Conservation (phyloP, 2,888 invertebrate species). For the Temnothorax rugatulus region DNA sequence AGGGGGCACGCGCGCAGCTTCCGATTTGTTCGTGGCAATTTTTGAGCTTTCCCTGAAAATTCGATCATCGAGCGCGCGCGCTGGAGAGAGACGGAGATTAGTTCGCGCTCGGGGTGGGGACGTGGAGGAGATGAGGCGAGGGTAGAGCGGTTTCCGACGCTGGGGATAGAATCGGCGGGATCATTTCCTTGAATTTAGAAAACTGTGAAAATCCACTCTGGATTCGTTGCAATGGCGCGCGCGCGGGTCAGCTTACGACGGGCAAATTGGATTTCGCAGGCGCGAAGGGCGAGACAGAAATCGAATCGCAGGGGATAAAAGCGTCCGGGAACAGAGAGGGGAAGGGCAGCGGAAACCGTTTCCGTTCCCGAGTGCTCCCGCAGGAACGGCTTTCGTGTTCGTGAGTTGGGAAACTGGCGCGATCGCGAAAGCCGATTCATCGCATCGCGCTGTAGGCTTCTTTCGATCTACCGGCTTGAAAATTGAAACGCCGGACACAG, state of each 20-base stretch:
- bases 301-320: conserved; percentile 42
- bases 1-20: not conserved
- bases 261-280: conserved; percentile 58
- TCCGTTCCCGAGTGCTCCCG: conserved; percentile 57
- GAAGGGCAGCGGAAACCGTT: conserved; percentile 38
- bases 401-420: conserved; percentile 25
- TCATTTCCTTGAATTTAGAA: conserved; percentile 61
- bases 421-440: conserved; percentile 50
- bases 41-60: conserved; percentile 34
- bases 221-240: conserved; percentile 4
- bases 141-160: conserved; percentile 47
- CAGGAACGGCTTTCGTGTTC: conserved; percentile 38
- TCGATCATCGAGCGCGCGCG: conserved; percentile 23
- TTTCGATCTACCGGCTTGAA: conserved; percentile 49
- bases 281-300: conserved; percentile 45
- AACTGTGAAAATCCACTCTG: conserved; percentile 53
- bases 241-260: conserved; percentile 55
- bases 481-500: conserved; percentile 57
- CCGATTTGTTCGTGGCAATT: conserved; percentile 35
- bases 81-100: conserved; percentile 46
- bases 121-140: conserved; percentile 50
- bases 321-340: not conserved
- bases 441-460: conserved; percentile 1
- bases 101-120: conserved; percentile 9
- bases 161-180: conserved; percentile 56